A percentile compares a stretch with the other conserved stretches of the same genome.
Conservation (phyloP, 2,888 invertebrate species). For the Heliconius ismenius region DNA sequence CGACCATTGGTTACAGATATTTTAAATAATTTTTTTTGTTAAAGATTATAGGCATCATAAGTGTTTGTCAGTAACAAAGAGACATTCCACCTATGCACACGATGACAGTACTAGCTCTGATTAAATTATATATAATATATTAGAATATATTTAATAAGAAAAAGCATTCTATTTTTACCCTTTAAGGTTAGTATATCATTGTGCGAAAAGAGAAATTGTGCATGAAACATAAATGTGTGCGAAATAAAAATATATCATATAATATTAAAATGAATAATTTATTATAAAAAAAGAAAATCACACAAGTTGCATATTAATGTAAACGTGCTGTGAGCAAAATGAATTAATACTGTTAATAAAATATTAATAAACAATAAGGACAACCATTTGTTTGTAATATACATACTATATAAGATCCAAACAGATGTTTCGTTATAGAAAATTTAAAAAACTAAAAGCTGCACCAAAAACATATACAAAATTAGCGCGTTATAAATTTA, state of each 20-base stretch:
- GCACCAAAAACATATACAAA: neutral
- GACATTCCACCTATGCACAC: neutral
- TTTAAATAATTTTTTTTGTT: neutral
- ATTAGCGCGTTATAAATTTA: neutral
- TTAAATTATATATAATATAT: too few species aligned
- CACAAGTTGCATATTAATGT: constrained; percentile 1
- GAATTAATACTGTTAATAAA: constrained; percentile 25
- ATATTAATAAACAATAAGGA: neutral
- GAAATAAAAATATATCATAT: neutral
- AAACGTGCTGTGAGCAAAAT: constrained; percentile 8
- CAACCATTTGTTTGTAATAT: neutral
- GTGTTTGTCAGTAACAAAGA: too few species aligned
- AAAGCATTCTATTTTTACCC: neutral
- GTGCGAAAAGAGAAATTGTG: constrained; percentile 23
- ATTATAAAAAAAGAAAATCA: neutral
- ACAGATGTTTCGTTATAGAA: neutral
- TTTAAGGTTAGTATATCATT: constrained; percentile 16
- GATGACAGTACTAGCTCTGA: neutral
- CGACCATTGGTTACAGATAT: neutral
- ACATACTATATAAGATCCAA: neutral
- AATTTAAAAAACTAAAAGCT: constrained; percentile 2
- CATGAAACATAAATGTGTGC: constrained; percentile 16
- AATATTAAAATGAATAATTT: constrained; percentile 5
- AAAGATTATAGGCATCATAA: too few species aligned
- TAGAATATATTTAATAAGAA: neutral